phyloP scores from a whole-genome alignment of 2,888 invertebrate genomes.

The Drosophila borborema region DNA sequence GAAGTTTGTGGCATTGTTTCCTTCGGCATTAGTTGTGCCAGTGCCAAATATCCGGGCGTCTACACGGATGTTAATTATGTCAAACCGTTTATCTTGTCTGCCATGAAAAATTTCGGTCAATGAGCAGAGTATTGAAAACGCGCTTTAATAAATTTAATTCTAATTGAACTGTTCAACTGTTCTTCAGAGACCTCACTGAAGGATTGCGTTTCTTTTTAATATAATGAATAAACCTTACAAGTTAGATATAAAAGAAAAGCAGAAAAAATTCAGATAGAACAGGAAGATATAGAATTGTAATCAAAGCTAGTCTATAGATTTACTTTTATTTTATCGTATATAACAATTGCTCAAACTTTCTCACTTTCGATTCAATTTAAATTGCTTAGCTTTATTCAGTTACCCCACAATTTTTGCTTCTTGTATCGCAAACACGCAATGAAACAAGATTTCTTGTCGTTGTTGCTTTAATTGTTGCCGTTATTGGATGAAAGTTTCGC shows the following conservation, averaged over 20 bases:
- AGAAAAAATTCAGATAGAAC: not conserved
- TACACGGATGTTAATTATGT: constrained; percentile 88
- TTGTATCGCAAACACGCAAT: constrained; percentile 18
- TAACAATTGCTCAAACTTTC: not conserved
- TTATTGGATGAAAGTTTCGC: constrained; percentile 52
- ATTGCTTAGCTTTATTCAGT: not conserved
- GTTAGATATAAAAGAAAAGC: not conserved
- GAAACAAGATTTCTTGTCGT: constrained; percentile 30
- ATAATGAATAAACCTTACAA: too few relatives aligned
- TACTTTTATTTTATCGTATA: too few relatives aligned
- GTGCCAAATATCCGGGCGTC: constrained; percentile 90
- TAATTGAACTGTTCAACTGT: not conserved
- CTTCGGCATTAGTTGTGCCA: constrained; percentile 76
- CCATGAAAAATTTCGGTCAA: not conserved
- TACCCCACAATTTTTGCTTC: not conserved
- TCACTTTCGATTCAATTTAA: not conserved
- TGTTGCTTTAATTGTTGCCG: constrained; percentile 53
- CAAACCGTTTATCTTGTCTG: constrained; percentile 50
- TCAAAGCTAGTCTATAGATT: not conserved
- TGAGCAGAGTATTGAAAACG: not conserved
- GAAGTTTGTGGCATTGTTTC: constrained; percentile 89
- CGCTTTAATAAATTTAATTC: not conserved
- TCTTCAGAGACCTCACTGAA: not conserved
- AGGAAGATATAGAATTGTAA: not conserved
- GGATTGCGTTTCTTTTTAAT: not conserved